Conservation (phyloP, 1,140 invertebrate species). For the Musca vetustissima region DNA sequence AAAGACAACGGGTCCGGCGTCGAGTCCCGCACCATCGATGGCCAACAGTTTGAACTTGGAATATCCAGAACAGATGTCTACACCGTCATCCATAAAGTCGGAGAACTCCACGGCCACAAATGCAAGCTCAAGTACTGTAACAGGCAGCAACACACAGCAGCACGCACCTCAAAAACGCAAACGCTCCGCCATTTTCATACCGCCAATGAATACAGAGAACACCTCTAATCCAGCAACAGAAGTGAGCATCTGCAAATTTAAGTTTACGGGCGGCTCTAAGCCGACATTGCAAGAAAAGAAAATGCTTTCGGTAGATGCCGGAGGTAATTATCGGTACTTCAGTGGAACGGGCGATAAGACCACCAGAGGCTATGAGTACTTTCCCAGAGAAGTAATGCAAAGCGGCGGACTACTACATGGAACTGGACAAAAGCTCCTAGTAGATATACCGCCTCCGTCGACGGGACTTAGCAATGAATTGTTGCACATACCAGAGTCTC, state of each 20-base stretch:
- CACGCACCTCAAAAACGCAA: constrained; percentile 68
- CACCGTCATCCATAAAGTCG: constrained; percentile 21
- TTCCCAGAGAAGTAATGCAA: constrained; percentile 70
- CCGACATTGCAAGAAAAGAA: constrained; percentile 87
- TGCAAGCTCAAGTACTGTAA: constrained; percentile 30
- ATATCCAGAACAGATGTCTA: constrained; percentile 30
- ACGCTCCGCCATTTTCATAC: constrained; percentile 78
- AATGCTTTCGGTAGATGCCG: constrained; percentile 83
- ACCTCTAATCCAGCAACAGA: constrained; percentile 74
- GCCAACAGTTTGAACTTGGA: constrained; percentile 3
- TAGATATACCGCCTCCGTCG: constrained; percentile 53
- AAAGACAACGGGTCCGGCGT: neutral
- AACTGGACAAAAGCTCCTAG: constrained; percentile 60
- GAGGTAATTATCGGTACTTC: constrained; percentile 83
- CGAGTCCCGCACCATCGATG: neutral
- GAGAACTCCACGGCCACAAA: constrained; percentile 42
- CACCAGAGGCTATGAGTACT: constrained; percentile 75
- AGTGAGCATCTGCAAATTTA: constrained; percentile 90
- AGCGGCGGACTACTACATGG: constrained; percentile 36
- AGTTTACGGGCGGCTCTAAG: constrained; percentile 86
- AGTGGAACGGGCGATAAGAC: constrained; percentile 76
- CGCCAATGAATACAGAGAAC: constrained; percentile 72
- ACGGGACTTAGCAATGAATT: constrained; percentile 55
- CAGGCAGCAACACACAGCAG: constrained; percentile 35
- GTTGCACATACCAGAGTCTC: constrained; percentile 55